phyloP scores from a whole-genome alignment of 1,140 invertebrate genomes.

The Magallana angulata region DNA sequence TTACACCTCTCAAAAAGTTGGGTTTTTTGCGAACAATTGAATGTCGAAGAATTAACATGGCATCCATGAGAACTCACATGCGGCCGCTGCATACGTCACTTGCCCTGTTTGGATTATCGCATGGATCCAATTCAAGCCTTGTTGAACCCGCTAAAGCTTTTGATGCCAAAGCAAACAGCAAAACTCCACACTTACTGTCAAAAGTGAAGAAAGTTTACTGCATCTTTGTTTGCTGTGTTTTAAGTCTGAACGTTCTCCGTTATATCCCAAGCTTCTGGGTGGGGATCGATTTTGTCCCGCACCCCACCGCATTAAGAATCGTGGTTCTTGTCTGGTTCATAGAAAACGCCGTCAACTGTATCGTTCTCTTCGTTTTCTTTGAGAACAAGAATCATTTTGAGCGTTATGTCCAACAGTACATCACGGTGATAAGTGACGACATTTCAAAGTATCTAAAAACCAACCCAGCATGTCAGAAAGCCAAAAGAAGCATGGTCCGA shows the following conservation, averaged over 20 bases:
- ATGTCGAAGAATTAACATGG: not conserved
- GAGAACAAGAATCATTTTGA: conserved; percentile 20
- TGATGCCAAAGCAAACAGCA: not conserved
- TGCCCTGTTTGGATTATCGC: not conserved
- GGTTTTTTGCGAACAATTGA: too few relatives aligned
- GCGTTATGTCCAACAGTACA: not conserved
- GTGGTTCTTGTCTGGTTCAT: not conserved
- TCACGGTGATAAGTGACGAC: not conserved
- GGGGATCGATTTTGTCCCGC: not conserved
- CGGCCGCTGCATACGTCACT: not conserved
- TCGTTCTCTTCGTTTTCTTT: not conserved
- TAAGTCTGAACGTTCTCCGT: conserved; percentile 18
- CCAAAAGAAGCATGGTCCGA: not conserved
- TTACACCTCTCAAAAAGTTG: too few relatives aligned
- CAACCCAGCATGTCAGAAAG: not conserved
- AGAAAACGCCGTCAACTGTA: not conserved
- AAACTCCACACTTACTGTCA: not conserved
- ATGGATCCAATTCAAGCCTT: not conserved
- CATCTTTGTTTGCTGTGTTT: not conserved
- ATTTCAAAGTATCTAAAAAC: conserved; percentile 8
- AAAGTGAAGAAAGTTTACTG: not conserved
- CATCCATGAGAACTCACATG: not conserved
- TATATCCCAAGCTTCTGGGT: conserved; percentile 22
- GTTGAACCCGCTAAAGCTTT: not conserved
- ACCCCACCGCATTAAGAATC: not conserved